Evolutionary conservation across 2,797 vertebrate species (phyloP).

Genomic region (Garrulus glandarius): DNA sequence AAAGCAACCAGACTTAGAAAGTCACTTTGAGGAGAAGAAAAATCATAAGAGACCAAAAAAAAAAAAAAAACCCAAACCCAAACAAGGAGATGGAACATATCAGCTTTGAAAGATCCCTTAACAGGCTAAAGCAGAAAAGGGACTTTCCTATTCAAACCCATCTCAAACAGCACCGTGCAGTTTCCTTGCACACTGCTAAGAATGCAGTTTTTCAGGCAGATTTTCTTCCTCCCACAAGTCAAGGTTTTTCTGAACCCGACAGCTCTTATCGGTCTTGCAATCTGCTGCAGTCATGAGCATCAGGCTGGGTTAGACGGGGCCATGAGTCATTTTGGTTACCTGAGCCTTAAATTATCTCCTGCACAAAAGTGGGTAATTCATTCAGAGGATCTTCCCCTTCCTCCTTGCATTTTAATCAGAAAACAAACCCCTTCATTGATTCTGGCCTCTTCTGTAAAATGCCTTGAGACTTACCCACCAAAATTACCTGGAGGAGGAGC

Average conservation of each 20-base stretch:
- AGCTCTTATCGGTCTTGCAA: not conserved
- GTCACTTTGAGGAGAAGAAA: not conserved
- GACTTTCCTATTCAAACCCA: not conserved
- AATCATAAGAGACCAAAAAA: not conserved
- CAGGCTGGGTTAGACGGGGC: not conserved
- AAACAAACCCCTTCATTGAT: not conserved
- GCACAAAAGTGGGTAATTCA: not conserved
- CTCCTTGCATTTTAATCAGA: not conserved
- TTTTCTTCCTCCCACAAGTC: slow-evolving; percentile 36
- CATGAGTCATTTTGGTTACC: slow-evolving; percentile 35
- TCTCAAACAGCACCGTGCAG: not conserved
- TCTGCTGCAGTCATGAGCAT: slow-evolving; percentile 28
- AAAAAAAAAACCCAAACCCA: not conserved
- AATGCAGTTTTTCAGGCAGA: slow-evolving; percentile 28
- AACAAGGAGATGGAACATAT: not conserved
- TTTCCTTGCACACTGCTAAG: not conserved
- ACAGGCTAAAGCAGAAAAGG: not conserved
- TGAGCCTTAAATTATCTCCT: not conserved
- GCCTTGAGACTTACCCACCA: not conserved
- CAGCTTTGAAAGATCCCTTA: not conserved
- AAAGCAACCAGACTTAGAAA: not conserved
- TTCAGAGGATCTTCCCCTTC: not conserved
- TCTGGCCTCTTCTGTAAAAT: not conserved
- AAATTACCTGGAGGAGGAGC: not conserved
- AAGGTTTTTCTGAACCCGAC: not conserved